phyloP scores from a whole-genome alignment of 2,797 vertebrate genomes.

The Morus bassanus region DNA sequence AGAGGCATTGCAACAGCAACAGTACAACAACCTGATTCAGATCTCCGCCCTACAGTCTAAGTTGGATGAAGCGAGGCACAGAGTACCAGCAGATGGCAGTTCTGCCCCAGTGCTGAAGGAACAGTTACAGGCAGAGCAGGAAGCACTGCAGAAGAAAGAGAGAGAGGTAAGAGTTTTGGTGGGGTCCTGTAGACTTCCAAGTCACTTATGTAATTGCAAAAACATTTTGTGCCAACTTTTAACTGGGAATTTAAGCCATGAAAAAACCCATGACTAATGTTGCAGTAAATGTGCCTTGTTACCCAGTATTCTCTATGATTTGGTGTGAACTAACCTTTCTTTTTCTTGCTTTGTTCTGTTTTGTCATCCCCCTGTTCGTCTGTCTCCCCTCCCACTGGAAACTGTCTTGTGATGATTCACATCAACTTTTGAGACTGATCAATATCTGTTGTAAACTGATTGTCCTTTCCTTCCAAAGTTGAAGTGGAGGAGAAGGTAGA shows the following conservation, averaged over 20 bases:
- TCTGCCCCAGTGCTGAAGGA: slow-evolving; percentile 73
- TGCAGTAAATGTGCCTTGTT: background rate
- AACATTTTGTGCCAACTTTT: background rate
- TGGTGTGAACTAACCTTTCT: background rate
- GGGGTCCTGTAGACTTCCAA: accelerated
- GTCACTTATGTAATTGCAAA: background rate
- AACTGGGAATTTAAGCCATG: background rate
- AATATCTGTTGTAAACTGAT: background rate
- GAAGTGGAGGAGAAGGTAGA: background rate
- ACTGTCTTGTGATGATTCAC: background rate
- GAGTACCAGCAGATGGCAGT: slow-evolving; percentile 64
- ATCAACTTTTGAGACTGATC: background rate
- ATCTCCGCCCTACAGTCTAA: slow-evolving; percentile 88
- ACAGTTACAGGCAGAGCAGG: slow-evolving; percentile 77
- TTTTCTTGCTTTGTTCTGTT: background rate
- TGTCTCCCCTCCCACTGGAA: background rate
- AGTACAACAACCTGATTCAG: slow-evolving; percentile 83
- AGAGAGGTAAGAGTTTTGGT: slow-evolving; percentile 76
- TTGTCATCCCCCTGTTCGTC: background rate
- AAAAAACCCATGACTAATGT: background rate
- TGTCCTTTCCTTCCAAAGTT: background rate
- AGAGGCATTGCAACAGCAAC: slow-evolving; percentile 86
- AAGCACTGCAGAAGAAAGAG: slow-evolving; percentile 76
- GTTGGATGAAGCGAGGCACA: slow-evolving; percentile 82
- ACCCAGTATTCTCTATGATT: background rate